Conservation (phyloP, 2,888 invertebrate species). For the Andrena bicolor region DNA sequence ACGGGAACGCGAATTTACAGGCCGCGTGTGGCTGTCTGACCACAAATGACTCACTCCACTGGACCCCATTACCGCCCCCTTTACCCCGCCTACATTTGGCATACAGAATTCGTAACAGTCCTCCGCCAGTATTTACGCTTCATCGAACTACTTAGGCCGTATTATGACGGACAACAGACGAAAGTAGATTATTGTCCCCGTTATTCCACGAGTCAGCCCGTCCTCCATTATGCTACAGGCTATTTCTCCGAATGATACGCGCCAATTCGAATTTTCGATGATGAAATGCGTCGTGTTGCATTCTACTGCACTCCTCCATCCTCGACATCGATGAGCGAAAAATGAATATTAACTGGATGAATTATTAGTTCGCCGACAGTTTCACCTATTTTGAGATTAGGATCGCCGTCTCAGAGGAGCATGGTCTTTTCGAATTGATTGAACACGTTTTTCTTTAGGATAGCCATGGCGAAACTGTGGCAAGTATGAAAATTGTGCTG, state of each 20-base stretch:
- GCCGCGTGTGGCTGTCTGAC: constrained; percentile 26
- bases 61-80: constrained; percentile 9
- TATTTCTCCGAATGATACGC: background rate
- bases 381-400: too few relatives aligned
- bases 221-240: background rate
- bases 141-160: constrained; percentile 29
- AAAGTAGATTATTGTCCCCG: constrained; percentile 16
- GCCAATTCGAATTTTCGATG: background rate
- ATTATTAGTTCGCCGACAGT: too few relatives aligned
- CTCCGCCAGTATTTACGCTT: constrained; percentile 45
- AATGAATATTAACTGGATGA: too few relatives aligned
- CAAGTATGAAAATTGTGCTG: too few relatives aligned
- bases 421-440: too few relatives aligned
- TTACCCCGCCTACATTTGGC: background rate
- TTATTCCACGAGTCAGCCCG: constrained; percentile 2
- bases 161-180: constrained; percentile 41
- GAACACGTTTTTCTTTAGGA: too few relatives aligned
- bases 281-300: background rate
- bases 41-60: constrained; percentile 50
- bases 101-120: constrained; percentile 39
- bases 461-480: too few relatives aligned
- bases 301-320: too few relatives aligned
- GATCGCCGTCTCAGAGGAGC: too few relatives aligned
- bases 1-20: constrained; percentile 37
- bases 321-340: too few relatives aligned